phyloP scores from a whole-genome alignment of 2,888 invertebrate genomes.

The Amphimallon solstitiale region DNA sequence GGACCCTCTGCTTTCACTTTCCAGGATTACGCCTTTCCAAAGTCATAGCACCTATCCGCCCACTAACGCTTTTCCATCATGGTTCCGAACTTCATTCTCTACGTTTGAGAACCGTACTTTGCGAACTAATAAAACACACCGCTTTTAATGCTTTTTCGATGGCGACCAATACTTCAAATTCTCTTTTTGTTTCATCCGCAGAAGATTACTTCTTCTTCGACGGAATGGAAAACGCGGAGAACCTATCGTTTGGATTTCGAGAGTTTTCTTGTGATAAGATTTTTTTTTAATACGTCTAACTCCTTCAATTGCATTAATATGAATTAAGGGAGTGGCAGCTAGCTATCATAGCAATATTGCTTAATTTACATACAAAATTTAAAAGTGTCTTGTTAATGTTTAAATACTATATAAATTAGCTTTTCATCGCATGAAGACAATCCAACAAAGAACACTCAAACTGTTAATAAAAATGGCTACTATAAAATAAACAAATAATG shows the following conservation, averaged over 20 bases:
- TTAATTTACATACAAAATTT: too few relatives aligned
- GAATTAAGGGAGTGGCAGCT: too few relatives aligned
- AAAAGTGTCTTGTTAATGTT: too few relatives aligned
- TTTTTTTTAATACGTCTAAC: too few relatives aligned
- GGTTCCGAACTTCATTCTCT: constrained; percentile 9
- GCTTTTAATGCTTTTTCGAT: constrained; percentile 32
- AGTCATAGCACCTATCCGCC: constrained; percentile 43
- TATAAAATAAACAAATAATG: too few relatives aligned
- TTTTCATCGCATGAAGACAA: too few relatives aligned
- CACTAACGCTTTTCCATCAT: constrained; percentile 11
- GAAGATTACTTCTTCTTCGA: neutral
- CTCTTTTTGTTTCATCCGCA: constrained; percentile 8
- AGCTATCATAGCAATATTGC: too few relatives aligned
- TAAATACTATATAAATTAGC: too few relatives aligned
- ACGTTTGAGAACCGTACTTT: constrained; percentile 23
- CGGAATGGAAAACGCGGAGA: neutral
- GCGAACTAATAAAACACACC: constrained; percentile 30
- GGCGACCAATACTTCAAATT: constrained; percentile 9
- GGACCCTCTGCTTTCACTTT: constrained; percentile 49
- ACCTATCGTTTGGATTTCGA: neutral
- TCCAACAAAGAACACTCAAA: too few relatives aligned
- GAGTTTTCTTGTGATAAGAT: too few relatives aligned
- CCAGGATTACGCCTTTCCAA: constrained; percentile 47
- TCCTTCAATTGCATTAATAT: too few relatives aligned
- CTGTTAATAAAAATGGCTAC: too few relatives aligned